phyloP scores from a whole-genome alignment of 2,888 invertebrate species.

The Archips crataeganus region DNA sequence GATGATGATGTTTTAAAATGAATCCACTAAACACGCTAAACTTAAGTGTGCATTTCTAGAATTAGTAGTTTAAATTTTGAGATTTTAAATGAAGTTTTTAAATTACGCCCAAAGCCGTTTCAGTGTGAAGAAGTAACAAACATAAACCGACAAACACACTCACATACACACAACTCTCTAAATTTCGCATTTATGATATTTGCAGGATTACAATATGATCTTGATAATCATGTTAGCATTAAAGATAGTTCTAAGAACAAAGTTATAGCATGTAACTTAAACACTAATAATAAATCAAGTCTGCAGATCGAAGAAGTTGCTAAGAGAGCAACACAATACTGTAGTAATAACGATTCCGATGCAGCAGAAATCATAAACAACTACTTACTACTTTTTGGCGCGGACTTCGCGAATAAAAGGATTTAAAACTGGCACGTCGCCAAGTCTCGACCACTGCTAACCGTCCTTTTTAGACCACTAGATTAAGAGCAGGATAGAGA shows the following conservation, averaged over 20 bases:
- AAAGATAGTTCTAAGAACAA: not conserved
- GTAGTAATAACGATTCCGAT: conserved; percentile 17
- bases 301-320: conserved; percentile 5
- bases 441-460: conserved; percentile 21
- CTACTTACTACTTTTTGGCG: conserved; percentile 25
- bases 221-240: no score
- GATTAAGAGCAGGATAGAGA: conserved; percentile 18
- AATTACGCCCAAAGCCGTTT: no score
- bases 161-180: no score
- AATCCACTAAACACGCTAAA: no score
- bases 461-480: conserved; percentile 19
- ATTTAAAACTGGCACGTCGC: conserved; percentile 22
- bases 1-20: no score
- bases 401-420: conserved; percentile 29
- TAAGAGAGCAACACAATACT: conserved; percentile 17
- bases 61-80: no score
- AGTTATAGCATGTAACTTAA: not conserved
- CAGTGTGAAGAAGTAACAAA: no score
- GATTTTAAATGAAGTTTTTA: no score
- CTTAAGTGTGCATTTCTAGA: no score
- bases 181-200: no score
- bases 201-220: no score
- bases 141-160: no score
- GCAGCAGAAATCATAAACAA: conserved; percentile 34
- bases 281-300: conserved; percentile 6